Conservation (phyloP, 2,797 vertebrate genomes). For the Anableps anableps region DNA sequence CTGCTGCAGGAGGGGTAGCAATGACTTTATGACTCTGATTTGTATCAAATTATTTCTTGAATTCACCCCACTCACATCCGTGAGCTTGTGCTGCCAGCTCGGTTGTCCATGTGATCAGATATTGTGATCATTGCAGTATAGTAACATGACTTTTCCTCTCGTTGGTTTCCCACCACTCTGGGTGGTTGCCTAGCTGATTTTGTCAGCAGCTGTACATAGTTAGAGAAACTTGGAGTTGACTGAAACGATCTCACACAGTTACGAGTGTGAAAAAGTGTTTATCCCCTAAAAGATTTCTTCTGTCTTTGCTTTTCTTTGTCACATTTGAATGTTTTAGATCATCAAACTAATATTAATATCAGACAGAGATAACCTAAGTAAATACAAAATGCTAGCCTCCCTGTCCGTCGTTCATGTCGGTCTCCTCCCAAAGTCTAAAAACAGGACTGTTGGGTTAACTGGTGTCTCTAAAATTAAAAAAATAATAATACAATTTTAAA, state of each 20-base stretch:
- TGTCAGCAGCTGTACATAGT: neutral
- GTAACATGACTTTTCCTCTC: neutral
- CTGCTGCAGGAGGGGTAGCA: neutral
- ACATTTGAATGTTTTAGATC: neutral
- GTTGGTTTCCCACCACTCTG: neutral
- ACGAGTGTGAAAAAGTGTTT: neutral
- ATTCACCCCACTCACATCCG: neutral
- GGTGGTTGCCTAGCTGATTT: neutral
- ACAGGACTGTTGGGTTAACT: too few relatives aligned
- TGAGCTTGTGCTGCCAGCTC: neutral
- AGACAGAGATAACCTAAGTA: neutral
- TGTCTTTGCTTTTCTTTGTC: neutral
- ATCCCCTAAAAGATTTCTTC: neutral
- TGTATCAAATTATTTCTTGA: slow-evolving; percentile 3
- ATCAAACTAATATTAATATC: neutral
- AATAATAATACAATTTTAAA: too few relatives aligned
- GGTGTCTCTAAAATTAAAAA: too few relatives aligned
- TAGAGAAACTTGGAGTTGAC: neutral
- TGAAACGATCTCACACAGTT: neutral
- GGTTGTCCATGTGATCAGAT: neutral
- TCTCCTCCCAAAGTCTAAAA: too few relatives aligned
- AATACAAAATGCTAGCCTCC: too few relatives aligned
- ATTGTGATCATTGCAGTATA: neutral
- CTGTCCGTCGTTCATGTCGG: too few relatives aligned
- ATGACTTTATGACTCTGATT: neutral